Conservation (phyloP, 1,140 invertebrate genomes). For the Pomacea maculata region DNA sequence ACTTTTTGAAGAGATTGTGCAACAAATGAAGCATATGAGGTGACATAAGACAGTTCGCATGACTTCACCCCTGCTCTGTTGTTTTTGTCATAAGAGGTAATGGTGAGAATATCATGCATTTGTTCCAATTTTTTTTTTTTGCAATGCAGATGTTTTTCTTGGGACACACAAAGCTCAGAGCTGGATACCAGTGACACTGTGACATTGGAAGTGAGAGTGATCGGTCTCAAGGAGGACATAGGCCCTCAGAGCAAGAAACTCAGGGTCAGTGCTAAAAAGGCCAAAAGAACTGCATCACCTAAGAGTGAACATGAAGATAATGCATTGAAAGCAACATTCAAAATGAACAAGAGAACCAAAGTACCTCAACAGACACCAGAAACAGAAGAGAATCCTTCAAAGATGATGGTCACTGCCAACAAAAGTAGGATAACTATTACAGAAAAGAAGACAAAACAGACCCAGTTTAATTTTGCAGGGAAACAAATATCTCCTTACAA, state of each 20-base stretch:
- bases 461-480: slow-evolving; percentile 20
- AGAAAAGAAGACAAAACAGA: slow-evolving; percentile 12
- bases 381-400: neutral
- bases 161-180: neutral
- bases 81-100: neutral
- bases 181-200: neutral
- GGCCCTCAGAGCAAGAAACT: neutral
- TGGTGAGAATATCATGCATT: neutral
- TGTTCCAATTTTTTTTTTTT: neutral
- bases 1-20: neutral
- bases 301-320: neutral
- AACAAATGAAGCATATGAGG: neutral
- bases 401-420: neutral
- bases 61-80: neutral
- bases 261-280: neutral
- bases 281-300: neutral
- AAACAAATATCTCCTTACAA: neutral
- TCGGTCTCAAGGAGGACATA: neutral
- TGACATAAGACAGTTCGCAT: neutral
- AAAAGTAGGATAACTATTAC: neutral
- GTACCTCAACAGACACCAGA: too few species aligned
- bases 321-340: neutral
- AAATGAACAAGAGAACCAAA: slow-evolving; percentile 7
- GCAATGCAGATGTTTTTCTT: slow-evolving; percentile 15
- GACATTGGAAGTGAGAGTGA: slow-evolving; percentile 1